These are phyloP conservation scores for Steatocranus sp. DNA, from an alignment of 2,797 vertebrate species.

Conservation along the genomic window DNA sequence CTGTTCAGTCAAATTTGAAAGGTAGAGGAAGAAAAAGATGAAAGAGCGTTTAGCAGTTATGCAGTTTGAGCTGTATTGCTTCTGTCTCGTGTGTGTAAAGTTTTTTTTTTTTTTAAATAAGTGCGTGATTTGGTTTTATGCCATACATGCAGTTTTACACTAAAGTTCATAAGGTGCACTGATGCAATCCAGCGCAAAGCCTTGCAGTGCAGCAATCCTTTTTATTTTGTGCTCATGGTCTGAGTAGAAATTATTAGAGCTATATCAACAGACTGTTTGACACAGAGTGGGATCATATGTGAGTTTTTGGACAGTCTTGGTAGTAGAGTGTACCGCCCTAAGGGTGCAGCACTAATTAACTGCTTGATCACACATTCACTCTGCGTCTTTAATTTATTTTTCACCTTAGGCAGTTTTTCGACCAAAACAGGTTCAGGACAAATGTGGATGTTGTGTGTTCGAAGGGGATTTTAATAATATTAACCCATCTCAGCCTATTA, in stretches of 20 bases:
- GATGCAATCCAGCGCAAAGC: neutral
- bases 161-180: neutral
- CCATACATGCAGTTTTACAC: neutral
- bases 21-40: neutral
- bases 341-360: conserved; percentile 16
- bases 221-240: neutral
- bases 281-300: neutral
- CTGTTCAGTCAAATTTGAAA: neutral
- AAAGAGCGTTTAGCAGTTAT: neutral
- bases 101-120: neutral
- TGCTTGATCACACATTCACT: conserved; percentile 6
- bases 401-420: neutral
- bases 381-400: neutral
- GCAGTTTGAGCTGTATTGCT: neutral
- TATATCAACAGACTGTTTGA: neutral
- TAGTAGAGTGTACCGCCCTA: neutral
- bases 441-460: neutral
- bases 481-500: neutral
- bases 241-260: neutral
- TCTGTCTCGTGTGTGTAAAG: neutral
- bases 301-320: neutral
- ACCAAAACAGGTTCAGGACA: neutral
- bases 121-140: neutral
- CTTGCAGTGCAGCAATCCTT: neutral
- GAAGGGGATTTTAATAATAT: neutral